Conservation (phyloP, 1,140 invertebrate species). For the Musca domestica region DNA sequence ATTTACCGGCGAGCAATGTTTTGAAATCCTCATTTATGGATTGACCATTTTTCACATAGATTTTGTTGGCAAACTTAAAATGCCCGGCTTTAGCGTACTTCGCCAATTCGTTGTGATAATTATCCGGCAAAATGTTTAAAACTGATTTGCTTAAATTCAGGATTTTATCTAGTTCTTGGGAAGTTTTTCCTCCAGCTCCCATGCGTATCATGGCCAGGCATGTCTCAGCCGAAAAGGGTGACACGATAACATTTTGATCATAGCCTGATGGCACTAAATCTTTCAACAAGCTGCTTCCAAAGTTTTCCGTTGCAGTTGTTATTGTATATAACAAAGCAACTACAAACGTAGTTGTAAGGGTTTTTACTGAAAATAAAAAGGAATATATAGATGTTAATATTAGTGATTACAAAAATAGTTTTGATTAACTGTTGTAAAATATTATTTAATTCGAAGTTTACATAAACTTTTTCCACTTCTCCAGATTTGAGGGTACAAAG, state of each 20-base stretch:
- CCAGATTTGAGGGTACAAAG: no score
- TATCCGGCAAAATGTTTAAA: slow-evolving; percentile 30
- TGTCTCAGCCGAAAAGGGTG: slow-evolving; percentile 24
- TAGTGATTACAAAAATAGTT: no score
- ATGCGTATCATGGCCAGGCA: slow-evolving; percentile 21
- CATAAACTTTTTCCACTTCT: no score
- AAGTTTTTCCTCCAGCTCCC: slow-evolving; percentile 57
- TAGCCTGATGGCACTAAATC: no score
- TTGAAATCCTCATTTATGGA: slow-evolving; percentile 33
- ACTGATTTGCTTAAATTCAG: slow-evolving; percentile 50
- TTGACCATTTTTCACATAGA: slow-evolving; percentile 38
- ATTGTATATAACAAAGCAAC: no score
- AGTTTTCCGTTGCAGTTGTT: no score
- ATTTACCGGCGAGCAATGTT: slow-evolving; percentile 34
- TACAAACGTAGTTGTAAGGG: no score
- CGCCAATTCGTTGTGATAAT: slow-evolving; percentile 34
- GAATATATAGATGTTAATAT: no score
- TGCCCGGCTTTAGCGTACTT: slow-evolving; percentile 36
- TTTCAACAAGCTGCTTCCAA: no score
- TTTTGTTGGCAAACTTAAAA: slow-evolving; percentile 45
- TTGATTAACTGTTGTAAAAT: no score
- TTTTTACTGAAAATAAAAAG: no score
- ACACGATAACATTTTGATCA: slow-evolving; percentile 10
- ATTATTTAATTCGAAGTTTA: no score
- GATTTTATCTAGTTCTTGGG: slow-evolving; percentile 55